Evolutionary conservation across 2,797 vertebrate species (phyloP), one percentile per base, ranked within the genome.

Genomic region (Corythornis leucogaster): DNA sequence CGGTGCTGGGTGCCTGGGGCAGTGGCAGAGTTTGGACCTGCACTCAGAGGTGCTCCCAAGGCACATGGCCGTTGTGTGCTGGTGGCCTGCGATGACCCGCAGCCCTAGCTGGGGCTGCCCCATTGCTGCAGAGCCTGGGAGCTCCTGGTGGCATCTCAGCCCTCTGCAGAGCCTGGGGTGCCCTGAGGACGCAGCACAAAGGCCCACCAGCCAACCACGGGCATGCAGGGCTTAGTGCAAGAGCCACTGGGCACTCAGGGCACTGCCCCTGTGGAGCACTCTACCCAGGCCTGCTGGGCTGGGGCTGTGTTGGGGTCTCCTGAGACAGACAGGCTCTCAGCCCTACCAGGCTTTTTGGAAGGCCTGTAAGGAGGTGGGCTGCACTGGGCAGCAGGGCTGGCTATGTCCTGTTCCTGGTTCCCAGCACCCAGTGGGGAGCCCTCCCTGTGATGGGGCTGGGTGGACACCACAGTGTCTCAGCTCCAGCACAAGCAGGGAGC

Each of bases 1-100:
- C 2, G 1, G 63, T 15, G 53, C 57, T 28, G 51, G n/a, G 57
- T 8, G 10, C 15, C 35, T 3, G 0, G 13, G 53, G 13, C 28
- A 11, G 1, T 2, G 67, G n/a, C 31, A 50, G 54, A 21, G 26
- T 26, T 31, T 16, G 53, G 59, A 35, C 30, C 40, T 20, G 8
- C 3, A 5, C 24, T 2, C 7, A 0, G 1, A 14, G 25, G 12
- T 38, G 18, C 58, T 71, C 33, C 69, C 3, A 1, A 21, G 22
- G 48, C 48, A 40, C 1, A 4, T 48, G 53, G 9, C 54, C 5
- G 0, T 8, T 1, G 3, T 0, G 1, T n/a, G 35, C 59, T 46
- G 58, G 28, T 28, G 33, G 46, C 45, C 40, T 2, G 7, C 2
- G 21, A 68, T 59, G 79, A 18, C 28, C 12, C 40, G 8, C 57